Base-by-base conservation (phyloP, 2,888 invertebrate genomes). In the Epirrhoe alternata region DNA sequence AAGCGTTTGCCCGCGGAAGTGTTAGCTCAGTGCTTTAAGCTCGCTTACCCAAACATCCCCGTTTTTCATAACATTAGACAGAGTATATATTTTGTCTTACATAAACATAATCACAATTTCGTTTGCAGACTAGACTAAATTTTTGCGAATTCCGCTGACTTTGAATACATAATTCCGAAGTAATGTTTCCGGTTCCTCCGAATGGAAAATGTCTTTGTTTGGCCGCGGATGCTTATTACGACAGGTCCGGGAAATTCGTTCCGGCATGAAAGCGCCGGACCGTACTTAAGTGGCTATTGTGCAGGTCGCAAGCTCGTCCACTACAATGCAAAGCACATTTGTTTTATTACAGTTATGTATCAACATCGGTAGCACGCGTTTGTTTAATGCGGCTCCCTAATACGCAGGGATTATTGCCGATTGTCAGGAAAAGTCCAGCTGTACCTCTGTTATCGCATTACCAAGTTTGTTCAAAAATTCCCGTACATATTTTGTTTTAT, bases 171-270 rank as follows among this genome's bases (percentile, higher is more conserved):
- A 86, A 86, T 86, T 87, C 82, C 73, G 76, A 72, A 74, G 75
- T 86, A 86, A 88, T 85, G 86, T 86, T 88, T 89, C 88, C 86
- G 84, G 82, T 76, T 80, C 80, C 72, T 79, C 76, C 74, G 72
- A 85, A 86, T 84, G 86, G 87, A 85, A 87, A 86, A 86, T 83
- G 85, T 87, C 86, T 88, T 90, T 90, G 90, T 92, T 87, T 88
- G 87, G 77, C 74, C 82, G 78, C 84, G 87, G 87, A 86, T 86
- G 87, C 87, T 89, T 90, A 89, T 87, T 88, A 88, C 86, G 83
- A 78, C 81, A 85, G 84, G 82, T 86, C 85, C 81, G 86, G 86
- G 80, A 86, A 87, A 87, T 87, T 88, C 83, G 83, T 82, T 85
- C 80, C 82, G 82, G 81, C 77, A 81, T 85, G 83, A 86, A 87